Evolutionary conservation across 2,888 invertebrate genomes (phyloP), one percentile per base, ranked within the genome.

Genomic region (Parasteatoda lunata): DNA sequence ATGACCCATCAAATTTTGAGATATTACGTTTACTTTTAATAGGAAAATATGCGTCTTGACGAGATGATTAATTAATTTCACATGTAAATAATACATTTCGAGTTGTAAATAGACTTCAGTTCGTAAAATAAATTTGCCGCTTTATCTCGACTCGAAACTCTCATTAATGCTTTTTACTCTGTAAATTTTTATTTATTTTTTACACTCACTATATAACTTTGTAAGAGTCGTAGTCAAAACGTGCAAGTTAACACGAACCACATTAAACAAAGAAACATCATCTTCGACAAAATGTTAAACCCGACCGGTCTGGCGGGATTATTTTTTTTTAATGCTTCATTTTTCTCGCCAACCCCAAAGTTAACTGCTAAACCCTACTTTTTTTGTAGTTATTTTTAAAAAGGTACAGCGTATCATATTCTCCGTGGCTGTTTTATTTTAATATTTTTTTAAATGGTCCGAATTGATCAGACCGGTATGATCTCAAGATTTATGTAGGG

Each of bases 391-490:
- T 54, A 15, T 66, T 8, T 75, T 81, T 68, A 75, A 59, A n/a
- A 6, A n/a, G 59, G 30, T 30, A 59, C n/a, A 59, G 59, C 59
- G 8, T n/a, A 9, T 59, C 15, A 15, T 30, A 66, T 66, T 68
- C 54, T 75, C 75, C 15, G n/a, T 59, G 69, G 47, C 45, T 64
- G 59, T 84, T 84, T 84, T 84, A 84, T 84, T 84, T 84, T 84
- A 84, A 84, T 84, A 77, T 77, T 84, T 83, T 77, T 54, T 84
- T 84, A 77, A 77, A 77, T 83, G 83, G 59, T 59, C 65, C 49
- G 47, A 49, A 47, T 64, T 59, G 83, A 77, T 65, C 59, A 76
- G 54, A n/a, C 81, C 69, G 59, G 75, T 68, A 81, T 68, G 76
- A 70, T 45, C 70, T 64, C 8, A 70, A 82, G 82, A 82, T 82